Evolutionary conservation across 2,888 invertebrate species (phyloP).

Genomic region (Chorisops tibialis): DNA sequence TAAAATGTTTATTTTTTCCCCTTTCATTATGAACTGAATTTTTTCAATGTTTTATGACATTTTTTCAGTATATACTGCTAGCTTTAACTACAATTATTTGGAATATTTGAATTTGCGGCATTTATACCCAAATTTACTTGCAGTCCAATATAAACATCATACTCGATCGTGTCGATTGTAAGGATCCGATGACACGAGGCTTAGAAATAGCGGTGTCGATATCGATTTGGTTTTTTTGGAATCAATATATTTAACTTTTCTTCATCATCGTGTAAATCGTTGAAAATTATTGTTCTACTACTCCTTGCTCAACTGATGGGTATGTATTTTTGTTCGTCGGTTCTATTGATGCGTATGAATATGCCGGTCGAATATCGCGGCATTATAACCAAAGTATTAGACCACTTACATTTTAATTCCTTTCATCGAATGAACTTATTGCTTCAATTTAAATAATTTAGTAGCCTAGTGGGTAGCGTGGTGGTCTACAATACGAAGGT

Average conservation of each 20-base stretch:
- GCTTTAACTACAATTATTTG: conserved; percentile 86
- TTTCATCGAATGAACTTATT: no score
- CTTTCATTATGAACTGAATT: no score
- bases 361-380: conserved; percentile 96
- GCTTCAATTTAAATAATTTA: no score
- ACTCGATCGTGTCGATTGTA: conserved; percentile 96
- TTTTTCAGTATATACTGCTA: conserved; percentile 96
- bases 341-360: conserved; percentile 97
- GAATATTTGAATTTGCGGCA: not conserved
- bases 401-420: conserved; percentile 97
- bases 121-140: not conserved
- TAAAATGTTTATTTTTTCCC: no score
- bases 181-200: conserved; percentile 95
- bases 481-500: no score
- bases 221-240: conserved; percentile 99
- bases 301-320: conserved; percentile 99
- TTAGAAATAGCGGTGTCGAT: conserved; percentile 94
- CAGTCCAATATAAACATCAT: conserved; percentile 98
- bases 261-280: conserved; percentile 95
- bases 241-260: conserved; percentile 96
- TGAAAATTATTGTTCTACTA: conserved; percentile 95
- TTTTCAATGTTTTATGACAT: conserved; percentile 96
- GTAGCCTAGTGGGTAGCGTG: no score
- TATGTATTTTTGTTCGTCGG: conserved; percentile 99
- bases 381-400: conserved; percentile 82